Evolutionary conservation across 2,888 invertebrate genomes (phyloP).

Genomic region (Antheraea assamensis): DNA sequence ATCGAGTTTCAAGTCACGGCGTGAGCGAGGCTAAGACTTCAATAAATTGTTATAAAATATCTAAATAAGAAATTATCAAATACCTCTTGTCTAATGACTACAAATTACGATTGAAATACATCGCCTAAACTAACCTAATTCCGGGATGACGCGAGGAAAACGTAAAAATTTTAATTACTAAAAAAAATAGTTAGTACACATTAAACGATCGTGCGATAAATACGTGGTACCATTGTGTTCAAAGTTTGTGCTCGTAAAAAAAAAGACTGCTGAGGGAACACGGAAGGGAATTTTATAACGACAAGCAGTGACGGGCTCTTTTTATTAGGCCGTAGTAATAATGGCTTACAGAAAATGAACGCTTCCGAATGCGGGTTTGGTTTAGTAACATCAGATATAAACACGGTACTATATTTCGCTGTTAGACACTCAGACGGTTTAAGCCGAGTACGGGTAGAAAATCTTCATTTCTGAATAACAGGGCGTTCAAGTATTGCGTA

Average conservation of each 20-base stretch:
- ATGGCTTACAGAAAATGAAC: not conserved
- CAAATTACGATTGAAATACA: not conserved
- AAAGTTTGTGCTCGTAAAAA: constrained; percentile 10
- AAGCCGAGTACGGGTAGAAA: no score
- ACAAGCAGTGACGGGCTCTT: constrained; percentile 2
- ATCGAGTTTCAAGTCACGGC: no score
- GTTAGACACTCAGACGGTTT: no score
- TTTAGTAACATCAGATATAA: not conserved
- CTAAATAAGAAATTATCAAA: not conserved
- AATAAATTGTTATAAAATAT: not conserved
- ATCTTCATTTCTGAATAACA: no score
- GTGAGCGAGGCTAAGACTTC: no score
- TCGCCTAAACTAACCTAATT: not conserved
- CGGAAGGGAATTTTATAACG: constrained; percentile 11
- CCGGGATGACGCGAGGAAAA: not conserved
- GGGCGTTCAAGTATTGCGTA: no score
- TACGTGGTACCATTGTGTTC: constrained; percentile 11
- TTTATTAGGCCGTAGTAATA: not conserved
- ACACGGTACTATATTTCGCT: not conserved
- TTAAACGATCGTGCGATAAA: constrained; percentile 1
- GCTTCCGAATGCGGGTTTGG: not conserved
- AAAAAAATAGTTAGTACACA: not conserved
- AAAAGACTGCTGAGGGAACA: not conserved
- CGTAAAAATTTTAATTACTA: not conserved
- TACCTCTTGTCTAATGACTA: not conserved